Evolutionary conservation across 2,888 invertebrate genomes (phyloP), one percentile per base, ranked within the genome.

Genomic region (Noctua fimbriata): DNA sequence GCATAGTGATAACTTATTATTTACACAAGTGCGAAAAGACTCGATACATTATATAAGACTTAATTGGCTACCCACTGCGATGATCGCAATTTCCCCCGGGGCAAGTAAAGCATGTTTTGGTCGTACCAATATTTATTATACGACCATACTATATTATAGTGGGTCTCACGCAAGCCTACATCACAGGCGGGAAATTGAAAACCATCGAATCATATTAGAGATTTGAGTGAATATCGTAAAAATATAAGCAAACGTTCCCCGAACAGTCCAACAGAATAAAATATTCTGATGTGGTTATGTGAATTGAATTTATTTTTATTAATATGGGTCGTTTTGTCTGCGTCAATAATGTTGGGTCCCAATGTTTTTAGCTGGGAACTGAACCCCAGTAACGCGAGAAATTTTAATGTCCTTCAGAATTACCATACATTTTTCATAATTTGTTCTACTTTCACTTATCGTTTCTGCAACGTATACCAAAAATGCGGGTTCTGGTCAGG

Each of bases 111-210:
- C 79, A 85, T 88, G 88, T 87, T 88, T 84, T 82, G 73, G 75
- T 76, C 83, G 67, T 77, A 80, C 73, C 80, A 81, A 87, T 85
- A 89, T 89, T 89, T 89, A 89, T 89, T 88, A 82, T 70, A 88
- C 55, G 79, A 18, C 76, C 69, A 44, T 52, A 79, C 79, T 85
- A 78, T 82, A 81, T 75, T 79, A 65, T 67, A 60, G 75, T 52
- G 79, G 63, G 63, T 82, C 79, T 79, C 89, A 88, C 87, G 89
- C 86, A 70, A 85, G 78, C 86, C 83, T 87, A 82, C 69, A 84
- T 89, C 89, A 80, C 65, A 75, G 52, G 76, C 90, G 92, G 95
- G 95, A 95, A 95, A 95, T 95, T 95, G 95, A 94, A 95, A 93
- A 92, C 94, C 94, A 94, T 94, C 92, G 92, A 93, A 93, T 91